Percentiles rank a stretch among this genome's conserved stretches.
Evolutionary conservation across 2,888 invertebrate genomes (phyloP).

Genomic region (Epinotia bilunana): DNA sequence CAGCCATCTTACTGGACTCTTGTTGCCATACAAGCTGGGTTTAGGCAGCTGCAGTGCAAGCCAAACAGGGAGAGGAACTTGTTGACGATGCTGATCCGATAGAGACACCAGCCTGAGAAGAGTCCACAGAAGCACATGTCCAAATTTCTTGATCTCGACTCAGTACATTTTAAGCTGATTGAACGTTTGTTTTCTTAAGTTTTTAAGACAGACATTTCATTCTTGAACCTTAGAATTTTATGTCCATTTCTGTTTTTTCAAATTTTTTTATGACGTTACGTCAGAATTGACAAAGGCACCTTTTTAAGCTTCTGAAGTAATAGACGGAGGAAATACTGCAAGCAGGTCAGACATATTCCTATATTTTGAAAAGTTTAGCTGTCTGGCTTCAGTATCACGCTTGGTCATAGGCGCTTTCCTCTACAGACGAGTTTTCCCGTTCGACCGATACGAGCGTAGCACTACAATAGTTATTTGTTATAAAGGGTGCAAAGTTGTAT

Average conservation of each 20-base stretch:
- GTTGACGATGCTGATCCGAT: not conserved
- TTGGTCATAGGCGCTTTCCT: too few relatives aligned
- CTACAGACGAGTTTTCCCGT: too few relatives aligned
- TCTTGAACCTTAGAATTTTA: not conserved
- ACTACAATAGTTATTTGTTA: too few relatives aligned
- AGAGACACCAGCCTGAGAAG: not conserved
- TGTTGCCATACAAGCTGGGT: not conserved
- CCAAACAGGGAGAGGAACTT: slow-evolving; percentile 3
- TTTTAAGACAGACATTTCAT: not conserved
- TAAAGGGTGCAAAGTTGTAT: too few relatives aligned
- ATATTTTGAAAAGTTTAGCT: too few relatives aligned
- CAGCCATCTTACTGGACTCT: not conserved
- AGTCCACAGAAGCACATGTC: not conserved
- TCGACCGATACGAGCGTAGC: too few relatives aligned
- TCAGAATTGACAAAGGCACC: not conserved
- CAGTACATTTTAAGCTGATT: slow-evolving; percentile 2
- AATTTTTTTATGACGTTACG: not conserved
- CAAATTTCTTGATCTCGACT: not conserved
- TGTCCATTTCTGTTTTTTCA: not conserved
- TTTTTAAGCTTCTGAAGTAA: too few relatives aligned
- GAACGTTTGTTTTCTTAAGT: not conserved
- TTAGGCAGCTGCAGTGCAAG: not conserved
- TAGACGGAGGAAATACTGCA: too few relatives aligned
- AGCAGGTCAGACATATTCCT: too few relatives aligned
- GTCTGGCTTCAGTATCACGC: too few relatives aligned